phyloP scores from a whole-genome alignment of 2,888 invertebrate genomes.

The Noctua janthe region DNA sequence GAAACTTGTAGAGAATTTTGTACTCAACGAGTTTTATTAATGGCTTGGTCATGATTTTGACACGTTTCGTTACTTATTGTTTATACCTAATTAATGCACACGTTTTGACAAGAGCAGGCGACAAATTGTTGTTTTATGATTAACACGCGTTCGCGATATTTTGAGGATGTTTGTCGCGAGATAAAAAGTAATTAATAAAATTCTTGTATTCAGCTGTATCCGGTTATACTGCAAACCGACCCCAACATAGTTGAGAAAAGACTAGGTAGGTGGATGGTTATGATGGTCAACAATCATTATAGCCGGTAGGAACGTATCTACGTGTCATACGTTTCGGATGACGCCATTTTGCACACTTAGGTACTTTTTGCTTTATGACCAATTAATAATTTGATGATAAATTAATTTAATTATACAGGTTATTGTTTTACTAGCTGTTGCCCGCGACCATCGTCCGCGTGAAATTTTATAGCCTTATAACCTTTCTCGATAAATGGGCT shows the following conservation, averaged over 20 bases:
- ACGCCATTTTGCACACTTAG: conserved; percentile 2
- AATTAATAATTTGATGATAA: conserved; percentile 4
- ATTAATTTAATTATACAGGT: conserved; percentile 1
- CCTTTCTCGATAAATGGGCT: no score
- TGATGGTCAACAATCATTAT: neutral
- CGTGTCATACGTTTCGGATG: neutral
- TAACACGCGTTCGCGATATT: neutral
- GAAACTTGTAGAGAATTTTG: conserved; percentile 8
- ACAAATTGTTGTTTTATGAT: neutral
- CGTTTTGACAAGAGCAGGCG: neutral
- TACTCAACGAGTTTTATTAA: neutral
- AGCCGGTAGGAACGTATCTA: neutral
- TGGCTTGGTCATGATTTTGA: neutral
- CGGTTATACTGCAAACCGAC: neutral
- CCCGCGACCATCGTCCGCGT: no score
- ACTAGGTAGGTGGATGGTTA: neutral
- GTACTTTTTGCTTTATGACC: neutral
- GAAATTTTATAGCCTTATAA: no score
- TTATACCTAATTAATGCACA: neutral
- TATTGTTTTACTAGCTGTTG: neutral
- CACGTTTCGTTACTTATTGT: neutral
- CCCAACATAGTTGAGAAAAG: neutral
- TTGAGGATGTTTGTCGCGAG: neutral
- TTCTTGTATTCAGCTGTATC: neutral
- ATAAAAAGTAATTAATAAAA: neutral